phyloP scores from a whole-genome alignment of 1,140 invertebrate species.

The Drosophila tani region DNA sequence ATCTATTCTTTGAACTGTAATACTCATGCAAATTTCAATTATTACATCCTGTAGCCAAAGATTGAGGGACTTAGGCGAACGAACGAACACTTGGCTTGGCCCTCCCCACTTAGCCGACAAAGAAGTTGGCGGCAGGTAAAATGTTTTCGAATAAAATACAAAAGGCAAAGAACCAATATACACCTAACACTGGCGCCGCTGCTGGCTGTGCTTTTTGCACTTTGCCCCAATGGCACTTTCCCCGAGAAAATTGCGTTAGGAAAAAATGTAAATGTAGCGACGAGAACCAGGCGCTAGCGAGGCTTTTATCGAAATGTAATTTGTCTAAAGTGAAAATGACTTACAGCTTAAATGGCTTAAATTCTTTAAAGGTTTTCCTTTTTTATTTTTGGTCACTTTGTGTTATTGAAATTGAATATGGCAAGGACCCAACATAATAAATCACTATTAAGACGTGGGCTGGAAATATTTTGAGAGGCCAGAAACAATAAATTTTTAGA shows the following conservation, averaged over 20 bases:
- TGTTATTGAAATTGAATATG: conserved; percentile 30
- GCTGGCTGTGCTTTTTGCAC: conserved; percentile 33
- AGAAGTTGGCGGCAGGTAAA: conserved; percentile 34
- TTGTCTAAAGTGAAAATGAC: conserved; percentile 69
- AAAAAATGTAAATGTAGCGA: conserved; percentile 51
- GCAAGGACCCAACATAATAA: conserved; percentile 18
- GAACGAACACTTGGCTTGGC: conserved; percentile 3
- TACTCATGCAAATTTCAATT: conserved; percentile 52
- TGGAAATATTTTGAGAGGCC: neutral
- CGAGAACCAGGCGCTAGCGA: conserved; percentile 38
- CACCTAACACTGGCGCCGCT: conserved; percentile 6
- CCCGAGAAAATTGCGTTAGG: conserved; percentile 51
- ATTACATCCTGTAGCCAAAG: conserved; percentile 33
- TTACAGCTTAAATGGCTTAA: conserved; percentile 41
- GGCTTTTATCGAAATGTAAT: conserved; percentile 73
- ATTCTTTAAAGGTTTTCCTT: conserved; percentile 39
- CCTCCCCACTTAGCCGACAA: neutral
- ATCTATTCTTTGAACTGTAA: conserved; percentile 27
- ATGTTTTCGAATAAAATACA: conserved; percentile 41
- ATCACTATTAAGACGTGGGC: conserved; percentile 7
- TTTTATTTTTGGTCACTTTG: conserved; percentile 3
- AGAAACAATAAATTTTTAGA: conserved; percentile 13
- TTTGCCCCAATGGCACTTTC: conserved; percentile 58
- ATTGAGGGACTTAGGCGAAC: conserved; percentile 16
- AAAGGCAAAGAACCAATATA: conserved; percentile 22